Conservation (phyloP, 2,888 invertebrate species). For the Sarcophaga variegata region DNA sequence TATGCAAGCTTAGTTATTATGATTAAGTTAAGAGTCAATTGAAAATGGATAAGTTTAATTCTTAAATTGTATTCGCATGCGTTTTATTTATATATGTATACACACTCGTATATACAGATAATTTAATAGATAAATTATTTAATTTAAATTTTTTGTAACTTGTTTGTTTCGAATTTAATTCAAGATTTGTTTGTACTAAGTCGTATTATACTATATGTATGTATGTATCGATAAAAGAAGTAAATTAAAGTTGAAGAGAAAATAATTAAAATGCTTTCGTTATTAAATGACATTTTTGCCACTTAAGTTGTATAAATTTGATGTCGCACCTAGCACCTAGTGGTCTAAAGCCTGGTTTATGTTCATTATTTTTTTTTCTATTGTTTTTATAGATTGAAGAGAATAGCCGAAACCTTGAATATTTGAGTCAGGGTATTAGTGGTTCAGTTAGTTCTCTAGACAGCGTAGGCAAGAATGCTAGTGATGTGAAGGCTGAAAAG, state of each 20-base stretch:
- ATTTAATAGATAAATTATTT: neutral
- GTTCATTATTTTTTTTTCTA: neutral
- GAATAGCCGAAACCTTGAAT: slow-evolving; percentile 93
- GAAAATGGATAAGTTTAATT: too few species aligned
- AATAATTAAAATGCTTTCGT: too few species aligned
- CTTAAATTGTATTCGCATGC: too few species aligned
- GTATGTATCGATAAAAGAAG: too few species aligned
- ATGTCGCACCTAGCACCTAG: too few species aligned
- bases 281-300: too few species aligned
- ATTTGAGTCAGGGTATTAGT: slow-evolving; percentile 89
- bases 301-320: too few species aligned
- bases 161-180: neutral
- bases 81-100: too few species aligned
- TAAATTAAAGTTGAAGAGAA: too few species aligned
- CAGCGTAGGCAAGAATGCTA: slow-evolving; percentile 86
- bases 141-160: neutral
- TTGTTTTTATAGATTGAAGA: slow-evolving; percentile 91
- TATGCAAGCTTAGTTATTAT: too few species aligned
- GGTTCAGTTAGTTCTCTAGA: slow-evolving; percentile 92
- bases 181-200: neutral
- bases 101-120: too few species aligned
- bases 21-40: too few species aligned
- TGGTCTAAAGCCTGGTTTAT: neutral
- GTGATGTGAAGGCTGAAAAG: slow-evolving; percentile 84
- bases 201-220: neutral